phyloP scores from a whole-genome alignment of 2,797 vertebrate species.

The Phyllotis vaccarum region DNA sequence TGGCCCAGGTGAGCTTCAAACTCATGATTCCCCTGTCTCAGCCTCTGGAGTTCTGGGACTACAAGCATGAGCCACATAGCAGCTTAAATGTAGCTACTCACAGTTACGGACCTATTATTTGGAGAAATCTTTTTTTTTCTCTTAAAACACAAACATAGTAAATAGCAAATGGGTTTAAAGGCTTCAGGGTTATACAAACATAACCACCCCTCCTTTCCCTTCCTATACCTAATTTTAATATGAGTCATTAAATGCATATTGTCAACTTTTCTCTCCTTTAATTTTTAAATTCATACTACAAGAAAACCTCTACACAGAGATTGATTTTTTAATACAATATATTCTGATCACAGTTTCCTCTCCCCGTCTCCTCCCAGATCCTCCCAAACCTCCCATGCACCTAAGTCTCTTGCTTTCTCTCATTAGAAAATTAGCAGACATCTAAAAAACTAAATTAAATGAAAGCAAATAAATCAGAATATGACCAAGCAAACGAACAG shows the following conservation, averaged over 20 bases:
- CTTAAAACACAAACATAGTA: slow-evolving; percentile 34
- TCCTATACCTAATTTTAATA: background rate
- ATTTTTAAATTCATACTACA: background rate
- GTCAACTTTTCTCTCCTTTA: background rate
- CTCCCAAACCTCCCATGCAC: background rate
- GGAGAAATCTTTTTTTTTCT: background rate
- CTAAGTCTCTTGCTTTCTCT: background rate
- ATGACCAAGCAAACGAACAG: background rate
- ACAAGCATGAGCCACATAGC: background rate
- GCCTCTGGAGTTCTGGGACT: background rate
- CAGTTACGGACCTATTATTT: background rate
- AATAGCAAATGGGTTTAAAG: background rate
- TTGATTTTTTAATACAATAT: background rate
- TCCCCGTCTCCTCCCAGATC: too few relatives aligned
- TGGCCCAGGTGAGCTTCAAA: background rate
- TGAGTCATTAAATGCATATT: background rate
- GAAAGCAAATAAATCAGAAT: background rate
- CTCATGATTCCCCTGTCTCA: background rate
- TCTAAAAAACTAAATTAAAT: background rate
- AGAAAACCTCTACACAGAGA: background rate
- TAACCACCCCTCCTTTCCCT: background rate
- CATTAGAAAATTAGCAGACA: background rate
- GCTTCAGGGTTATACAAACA: background rate
- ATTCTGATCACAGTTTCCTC: background rate
- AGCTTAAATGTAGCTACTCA: background rate